A percentile compares a stretch with the other conserved stretches of the same genome.
Evolutionary conservation across 30 jellyfish, hydroid and myxozoan genomes (phyloP).

Genomic region (Aurelia aurita complex sp. Pacific): DNA sequence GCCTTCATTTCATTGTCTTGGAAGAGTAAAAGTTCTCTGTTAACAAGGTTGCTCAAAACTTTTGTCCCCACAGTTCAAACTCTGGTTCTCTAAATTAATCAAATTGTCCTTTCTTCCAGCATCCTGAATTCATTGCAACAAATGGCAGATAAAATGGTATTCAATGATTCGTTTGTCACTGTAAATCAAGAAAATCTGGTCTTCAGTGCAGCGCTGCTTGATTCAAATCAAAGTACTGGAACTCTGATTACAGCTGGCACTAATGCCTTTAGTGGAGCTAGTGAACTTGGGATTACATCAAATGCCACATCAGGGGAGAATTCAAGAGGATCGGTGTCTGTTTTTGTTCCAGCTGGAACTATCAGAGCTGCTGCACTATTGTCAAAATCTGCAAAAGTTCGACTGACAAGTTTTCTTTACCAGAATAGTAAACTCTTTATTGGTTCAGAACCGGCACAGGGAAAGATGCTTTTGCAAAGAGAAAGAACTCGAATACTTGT

Average conservation of each 20-base stretch:
- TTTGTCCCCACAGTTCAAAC: too few species aligned
- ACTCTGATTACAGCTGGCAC: background rate
- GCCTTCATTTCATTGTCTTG: too few species aligned
- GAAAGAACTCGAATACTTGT: background rate
- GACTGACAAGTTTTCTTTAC: constrained; percentile 20
- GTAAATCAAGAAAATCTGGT: background rate
- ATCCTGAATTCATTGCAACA: constrained; percentile 2
- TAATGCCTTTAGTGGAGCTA: background rate
- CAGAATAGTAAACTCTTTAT: constrained; percentile 12
- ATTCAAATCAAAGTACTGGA: background rate
- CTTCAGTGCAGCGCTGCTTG: background rate
- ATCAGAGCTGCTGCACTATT: constrained; percentile 2
- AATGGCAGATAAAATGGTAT: constrained; percentile 1
- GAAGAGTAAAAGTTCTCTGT: too few species aligned
- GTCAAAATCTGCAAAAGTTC: background rate
- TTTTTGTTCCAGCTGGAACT: background rate
- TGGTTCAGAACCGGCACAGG: background rate
- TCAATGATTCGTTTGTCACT: background rate
- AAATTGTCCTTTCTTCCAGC: background rate
- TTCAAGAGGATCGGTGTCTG: background rate
- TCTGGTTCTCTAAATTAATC: too few species aligned
- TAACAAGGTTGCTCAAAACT: too few species aligned
- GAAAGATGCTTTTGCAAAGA: background rate
- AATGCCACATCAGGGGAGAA: background rate
- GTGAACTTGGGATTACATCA: background rate